Percentiles rank a stretch among this genome's conserved stretches.
These are phyloP conservation scores for Netelia virgata DNA, from an alignment of 2,888 invertebrate genomes.

Conservation along the genomic window DNA sequence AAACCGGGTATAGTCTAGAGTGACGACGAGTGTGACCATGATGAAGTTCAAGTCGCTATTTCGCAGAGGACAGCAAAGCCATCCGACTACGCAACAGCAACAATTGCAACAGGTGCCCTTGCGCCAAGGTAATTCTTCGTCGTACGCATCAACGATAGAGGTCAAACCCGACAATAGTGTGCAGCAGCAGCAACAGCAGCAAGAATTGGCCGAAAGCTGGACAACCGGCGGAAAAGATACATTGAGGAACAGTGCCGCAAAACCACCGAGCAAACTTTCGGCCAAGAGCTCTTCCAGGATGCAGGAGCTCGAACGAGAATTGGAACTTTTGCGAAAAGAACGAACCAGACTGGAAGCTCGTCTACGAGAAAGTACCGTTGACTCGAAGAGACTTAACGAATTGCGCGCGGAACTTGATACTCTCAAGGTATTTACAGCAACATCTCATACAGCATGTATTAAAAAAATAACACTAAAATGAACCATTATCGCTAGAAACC, in stretches of 20 bases:
- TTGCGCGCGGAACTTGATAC: constrained; percentile 81
- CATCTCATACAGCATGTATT: constrained; percentile 8
- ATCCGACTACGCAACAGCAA: constrained; percentile 76
- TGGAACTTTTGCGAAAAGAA: constrained; percentile 89
- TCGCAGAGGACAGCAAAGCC: constrained; percentile 91
- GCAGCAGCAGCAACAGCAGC: constrained; percentile 38
- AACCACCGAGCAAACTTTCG: constrained; percentile 63
- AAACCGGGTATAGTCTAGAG: constrained; percentile 71
- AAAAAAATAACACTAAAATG: no score
- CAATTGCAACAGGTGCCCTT: constrained; percentile 76
- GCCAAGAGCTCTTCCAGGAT: constrained; percentile 82
- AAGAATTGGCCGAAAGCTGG: constrained; percentile 71
- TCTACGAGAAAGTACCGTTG: constrained; percentile 76
- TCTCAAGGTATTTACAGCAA: constrained; percentile 80
- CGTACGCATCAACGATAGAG: constrained; percentile 62
- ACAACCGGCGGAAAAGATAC: constrained; percentile 85
- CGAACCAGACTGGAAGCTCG: constrained; percentile 90
- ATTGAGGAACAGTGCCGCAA: constrained; percentile 75
- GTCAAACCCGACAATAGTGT: constrained; percentile 69
- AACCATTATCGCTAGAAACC: no score
- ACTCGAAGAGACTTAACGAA: constrained; percentile 79
- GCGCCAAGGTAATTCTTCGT: constrained; percentile 70
- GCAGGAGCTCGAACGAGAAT: constrained; percentile 89
- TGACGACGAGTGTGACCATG: constrained; percentile 88
- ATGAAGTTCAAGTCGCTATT: constrained; percentile 97